Percentiles rank a stretch among this genome's conserved stretches.
Conservation (phyloP, 2,888 invertebrate genomes). For the Tupiocoris notatus region DNA sequence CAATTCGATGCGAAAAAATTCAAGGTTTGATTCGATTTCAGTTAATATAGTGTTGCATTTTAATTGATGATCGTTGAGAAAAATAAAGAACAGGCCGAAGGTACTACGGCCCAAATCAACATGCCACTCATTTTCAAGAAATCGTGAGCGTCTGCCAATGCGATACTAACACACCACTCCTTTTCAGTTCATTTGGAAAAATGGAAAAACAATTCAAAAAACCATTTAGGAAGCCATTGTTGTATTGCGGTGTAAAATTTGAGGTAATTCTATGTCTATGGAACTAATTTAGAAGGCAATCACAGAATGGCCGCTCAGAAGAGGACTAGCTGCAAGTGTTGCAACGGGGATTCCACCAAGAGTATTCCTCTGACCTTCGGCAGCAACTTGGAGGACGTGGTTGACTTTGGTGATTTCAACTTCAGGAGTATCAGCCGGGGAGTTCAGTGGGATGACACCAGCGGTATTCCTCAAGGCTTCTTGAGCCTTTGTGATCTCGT, state of each 20-base stretch:
- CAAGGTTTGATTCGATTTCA: no score
- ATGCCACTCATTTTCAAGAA: no score
- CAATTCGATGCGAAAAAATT: no score
- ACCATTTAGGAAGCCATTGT: no score
- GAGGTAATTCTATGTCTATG: background rate
- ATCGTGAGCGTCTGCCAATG: no score
- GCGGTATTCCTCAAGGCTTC: slow-evolving; percentile 54
- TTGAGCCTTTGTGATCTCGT: slow-evolving; percentile 46
- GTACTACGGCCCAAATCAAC: no score
- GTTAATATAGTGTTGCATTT: no score
- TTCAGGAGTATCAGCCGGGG: slow-evolving; percentile 44
- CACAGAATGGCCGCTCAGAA: slow-evolving; percentile 14
- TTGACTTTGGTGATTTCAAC: slow-evolving; percentile 38
- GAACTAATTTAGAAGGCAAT: slow-evolving; percentile 24
- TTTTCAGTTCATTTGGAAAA: no score
- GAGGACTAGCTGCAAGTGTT: background rate
- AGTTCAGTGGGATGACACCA: slow-evolving; percentile 46
- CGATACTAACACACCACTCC: no score
- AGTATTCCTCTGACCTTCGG: slow-evolving; percentile 38
- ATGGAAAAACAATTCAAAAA: no score
- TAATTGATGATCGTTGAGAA: no score
- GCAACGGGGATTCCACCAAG: slow-evolving; percentile 46
- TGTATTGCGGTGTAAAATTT: slow-evolving; percentile 7
- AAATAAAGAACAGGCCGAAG: no score
- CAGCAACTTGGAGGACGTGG: slow-evolving; percentile 36